A percentile compares a stretch with the other conserved stretches of the same genome.
Conservation (phyloP, 2,113 vertebrate species). For the Hyperoodon ampullatus region DNA sequence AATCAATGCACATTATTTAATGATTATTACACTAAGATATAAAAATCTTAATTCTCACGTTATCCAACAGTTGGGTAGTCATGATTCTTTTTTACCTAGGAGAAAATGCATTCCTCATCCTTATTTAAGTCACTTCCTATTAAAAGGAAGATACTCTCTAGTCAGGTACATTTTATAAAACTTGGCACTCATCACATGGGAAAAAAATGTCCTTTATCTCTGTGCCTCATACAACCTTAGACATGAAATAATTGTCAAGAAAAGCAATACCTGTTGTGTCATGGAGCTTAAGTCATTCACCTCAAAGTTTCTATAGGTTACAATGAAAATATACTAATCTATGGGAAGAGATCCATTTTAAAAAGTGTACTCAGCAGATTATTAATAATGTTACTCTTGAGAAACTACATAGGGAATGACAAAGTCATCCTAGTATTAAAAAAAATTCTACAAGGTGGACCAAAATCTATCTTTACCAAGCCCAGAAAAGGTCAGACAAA, state of each 20-base stretch:
- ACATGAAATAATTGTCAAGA: not conserved
- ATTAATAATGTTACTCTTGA: slow-evolving; percentile 52
- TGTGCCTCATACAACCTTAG: not conserved
- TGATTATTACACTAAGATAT: not conserved
- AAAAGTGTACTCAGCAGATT: slow-evolving; percentile 25
- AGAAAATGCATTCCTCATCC: not conserved
- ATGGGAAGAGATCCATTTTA: slow-evolving; percentile 22
- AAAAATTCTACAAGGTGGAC: slow-evolving; percentile 24
- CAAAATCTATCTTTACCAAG: slow-evolving; percentile 45
- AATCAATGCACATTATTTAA: not conserved
- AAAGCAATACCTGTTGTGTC: not conserved
- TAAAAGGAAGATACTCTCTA: not conserved
- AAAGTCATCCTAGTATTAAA: not conserved
- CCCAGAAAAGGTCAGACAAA: slow-evolving; percentile 48
- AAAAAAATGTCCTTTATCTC: not conserved
- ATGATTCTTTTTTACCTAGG: not conserved
- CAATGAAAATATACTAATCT: slow-evolving; percentile 43
- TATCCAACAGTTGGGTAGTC: not conserved
- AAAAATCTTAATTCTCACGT: not conserved
- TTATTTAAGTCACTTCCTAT: not conserved
- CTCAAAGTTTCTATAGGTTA: not conserved
- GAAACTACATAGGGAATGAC: slow-evolving; percentile 4
- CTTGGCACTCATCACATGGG: not conserved
- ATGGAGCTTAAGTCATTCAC: slow-evolving; percentile 21
- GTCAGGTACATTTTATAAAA: slow-evolving; percentile 27